Evolutionary conservation across 1,140 invertebrate species (phyloP).

Genomic region (Penaeus indicus): DNA sequence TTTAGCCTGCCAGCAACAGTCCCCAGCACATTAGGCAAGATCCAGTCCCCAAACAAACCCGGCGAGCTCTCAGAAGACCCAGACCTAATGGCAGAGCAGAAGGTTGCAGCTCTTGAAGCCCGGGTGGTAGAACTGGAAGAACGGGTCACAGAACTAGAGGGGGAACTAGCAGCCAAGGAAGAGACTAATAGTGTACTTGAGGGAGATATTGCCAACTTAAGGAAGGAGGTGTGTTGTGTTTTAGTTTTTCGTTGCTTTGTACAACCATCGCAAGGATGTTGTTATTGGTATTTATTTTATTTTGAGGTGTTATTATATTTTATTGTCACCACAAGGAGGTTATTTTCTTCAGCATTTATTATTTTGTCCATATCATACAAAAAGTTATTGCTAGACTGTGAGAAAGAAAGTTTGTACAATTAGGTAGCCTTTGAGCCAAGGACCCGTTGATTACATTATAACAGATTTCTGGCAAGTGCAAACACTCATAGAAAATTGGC

Average conservation of each 20-base stretch:
- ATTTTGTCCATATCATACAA: no score
- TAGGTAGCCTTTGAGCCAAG: no score
- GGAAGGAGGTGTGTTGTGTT: conserved; percentile 49
- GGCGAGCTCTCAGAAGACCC: background rate
- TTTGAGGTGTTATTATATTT: background rate
- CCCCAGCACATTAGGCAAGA: background rate
- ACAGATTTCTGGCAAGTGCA: no score
- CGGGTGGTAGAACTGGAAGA: conserved; percentile 43
- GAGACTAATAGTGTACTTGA: conserved; percentile 47
- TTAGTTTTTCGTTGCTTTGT: background rate
- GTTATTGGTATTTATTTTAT: background rate
- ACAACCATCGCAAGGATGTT: background rate
- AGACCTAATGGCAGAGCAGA: conserved; percentile 15
- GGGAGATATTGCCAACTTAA: conserved; percentile 60
- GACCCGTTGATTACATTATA: no score
- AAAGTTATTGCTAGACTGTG: no score
- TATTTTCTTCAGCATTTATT: background rate
- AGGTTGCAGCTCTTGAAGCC: conserved; percentile 39
- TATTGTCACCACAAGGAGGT: background rate
- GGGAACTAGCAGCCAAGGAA: conserved; percentile 69
- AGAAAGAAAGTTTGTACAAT: no score
- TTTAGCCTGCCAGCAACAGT: conserved; percentile 48
- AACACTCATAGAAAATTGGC: no score
- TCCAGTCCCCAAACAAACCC: background rate
- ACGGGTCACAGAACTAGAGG: conserved; percentile 67